Evolutionary conservation across 2,888 invertebrate genomes (phyloP), one percentile per base, ranked within the genome.

Genomic region (Exephanes ischioxanthus): DNA sequence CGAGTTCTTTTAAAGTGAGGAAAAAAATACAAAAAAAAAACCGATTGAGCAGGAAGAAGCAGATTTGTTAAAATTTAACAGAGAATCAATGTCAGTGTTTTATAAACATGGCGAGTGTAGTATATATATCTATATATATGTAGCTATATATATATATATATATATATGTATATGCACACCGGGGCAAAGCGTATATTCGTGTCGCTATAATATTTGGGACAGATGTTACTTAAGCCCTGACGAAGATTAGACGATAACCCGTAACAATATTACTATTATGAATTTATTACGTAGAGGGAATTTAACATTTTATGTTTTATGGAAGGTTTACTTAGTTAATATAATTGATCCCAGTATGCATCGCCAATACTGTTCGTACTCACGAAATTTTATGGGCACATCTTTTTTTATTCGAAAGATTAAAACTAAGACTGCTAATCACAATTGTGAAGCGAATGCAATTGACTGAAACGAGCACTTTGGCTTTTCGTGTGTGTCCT

Each of bases 11-110:
- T 41, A 45, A 22, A 67, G 11, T 41, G 41, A 41, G 4, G 9
- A 67, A 67, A 67, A 41, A 37, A 41, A 67, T 41, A n/a, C 7
- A 41, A 22, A 67, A 11, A 11, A 30, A 76, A 71, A 71, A 73
- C 66, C 80, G 84, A 86, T 86, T 79, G 84, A 82, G 82, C 73
- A 78, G 75, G 58, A 77, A 76, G 71, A 83, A 68, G 73, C 68
- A 83, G 76, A 85, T 93, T 93, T 94, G 93, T 94, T 94, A 93
- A 94, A 94, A 93, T 93, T 93, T 93, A 94, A 93, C 93, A 93
- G 93, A 92, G 67, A 92, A 92, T 90, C 90, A 89, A 90, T 89
- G 92, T 93, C 93, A 92, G 89, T 94, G 94, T 94, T 93, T 94
- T 93, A 93, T 93, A 93, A 94, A 94, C 93, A 94, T 93, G 93